Evolutionary conservation across 1,140 invertebrate species (phyloP), one percentile per base, ranked within the genome.

Genomic region (Whitmania pigra): DNA sequence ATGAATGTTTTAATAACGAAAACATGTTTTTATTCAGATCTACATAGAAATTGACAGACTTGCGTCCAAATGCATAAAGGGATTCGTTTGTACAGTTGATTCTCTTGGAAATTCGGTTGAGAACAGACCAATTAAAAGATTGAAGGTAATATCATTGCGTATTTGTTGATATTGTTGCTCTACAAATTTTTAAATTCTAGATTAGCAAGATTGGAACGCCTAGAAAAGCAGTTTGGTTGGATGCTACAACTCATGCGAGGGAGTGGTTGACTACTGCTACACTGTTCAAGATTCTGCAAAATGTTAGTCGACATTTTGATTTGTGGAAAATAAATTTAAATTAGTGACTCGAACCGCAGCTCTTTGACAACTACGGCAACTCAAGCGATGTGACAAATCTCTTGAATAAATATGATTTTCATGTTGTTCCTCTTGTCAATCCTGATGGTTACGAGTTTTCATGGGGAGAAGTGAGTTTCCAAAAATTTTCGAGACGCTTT

Each of bases 401-500:
- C 11, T 25, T 36, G 31, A 75, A 80, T 49, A 77, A 74, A n/a
- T 81, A 82, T 73, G 81, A 83, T 71, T 81, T 81, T 69, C 80
- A 81, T 66, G 78, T 85, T 66, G 75, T 83, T 22, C 84, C 84
- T 53, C 77, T 84, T 0, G 76, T 82, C 22, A 85, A 85, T 76
- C 82, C 84, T 17, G 84, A 85, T 75, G 83, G 83, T 11, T 70
- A 70, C 69, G 53, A 53, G 1, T 70, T 43, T 49, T 22, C 69
- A 18, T 70, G 69, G 69, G 53, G 15, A 11, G 36, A 2, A 17
- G 69, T 70, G 29, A 13, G 57, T 63, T 49, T 49, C 31, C 31
- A 36, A 36, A 3, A 36, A 36, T 3, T 2, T 36, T 36, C 31
- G 31, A 36, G 31, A 36, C 6, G 2, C 31, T 49, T 49, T 49